Evolutionary conservation across 1,140 invertebrate species (phyloP), one percentile per base, ranked within the genome.

Genomic region (Branchinecta lindahli): DNA sequence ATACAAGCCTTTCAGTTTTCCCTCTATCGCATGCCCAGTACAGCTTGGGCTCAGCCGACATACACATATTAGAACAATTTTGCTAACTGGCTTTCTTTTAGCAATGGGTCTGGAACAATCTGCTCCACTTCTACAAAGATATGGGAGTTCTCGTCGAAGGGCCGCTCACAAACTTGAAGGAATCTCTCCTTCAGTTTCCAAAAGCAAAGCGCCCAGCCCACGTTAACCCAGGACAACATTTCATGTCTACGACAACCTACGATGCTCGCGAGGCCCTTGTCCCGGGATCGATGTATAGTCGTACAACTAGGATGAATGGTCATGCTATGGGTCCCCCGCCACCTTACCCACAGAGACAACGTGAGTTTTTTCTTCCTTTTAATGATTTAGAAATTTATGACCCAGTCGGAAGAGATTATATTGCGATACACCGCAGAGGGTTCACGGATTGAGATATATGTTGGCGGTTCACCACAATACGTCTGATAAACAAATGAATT

Each of bases 91-190:
- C 68, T 70, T 70, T 72, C 72, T 76, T 78, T 20, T 73, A 86
- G 79, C 96, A 99, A 82, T 91, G 93, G 0, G 81, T 99, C 0
- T 99, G 97, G 96, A 98, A 99, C 79, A 94, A 99, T 77, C 80
- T 99, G 71, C 81, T 99, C 21, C 93, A 90, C 47, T 97, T 96
- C 76, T 99, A 96, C 81, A 99, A 99, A 77, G 96, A 99, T 77
- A 91, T 96, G 73, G 92, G 94, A 77, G 93, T 97, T 45, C 81
- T 99, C 5, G 96, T 98, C 0, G 97, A 99, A 82, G 97, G 97
- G 0, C 95, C 96, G 0, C 80, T 99, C 9, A 98, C 93, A 71
- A 98, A 98, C 80, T 81, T 99, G 3, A 98, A 98, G 78, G 93
- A 98, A 77, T 95, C 92, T 0, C 85, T 93, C 76, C 96, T 99